Conservation (phyloP, 2,113 vertebrate genomes). For the Pelecanus crispus region DNA sequence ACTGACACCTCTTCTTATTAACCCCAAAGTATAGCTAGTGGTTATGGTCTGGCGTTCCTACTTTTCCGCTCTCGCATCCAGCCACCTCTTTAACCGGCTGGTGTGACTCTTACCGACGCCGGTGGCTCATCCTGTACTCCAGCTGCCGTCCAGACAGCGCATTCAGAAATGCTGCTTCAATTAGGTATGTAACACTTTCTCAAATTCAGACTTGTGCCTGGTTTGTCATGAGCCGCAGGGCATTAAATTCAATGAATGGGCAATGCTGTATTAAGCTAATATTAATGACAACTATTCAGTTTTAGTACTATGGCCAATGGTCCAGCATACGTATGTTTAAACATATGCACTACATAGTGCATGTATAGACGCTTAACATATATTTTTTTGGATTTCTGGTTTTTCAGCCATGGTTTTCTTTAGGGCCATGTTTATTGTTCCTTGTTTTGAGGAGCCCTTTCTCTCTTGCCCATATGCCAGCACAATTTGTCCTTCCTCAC, state of each 20-base stretch:
- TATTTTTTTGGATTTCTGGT: neutral
- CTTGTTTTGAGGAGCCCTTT: neutral
- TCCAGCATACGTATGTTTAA: neutral
- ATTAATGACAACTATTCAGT: neutral
- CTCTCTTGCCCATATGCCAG: neutral
- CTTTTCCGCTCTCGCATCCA: neutral
- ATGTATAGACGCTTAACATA: neutral
- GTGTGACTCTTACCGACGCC: neutral
- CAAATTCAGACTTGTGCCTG: neutral
- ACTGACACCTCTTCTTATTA: neutral
- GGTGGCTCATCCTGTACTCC: neutral
- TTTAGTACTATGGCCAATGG: neutral
- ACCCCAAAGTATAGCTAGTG: neutral
- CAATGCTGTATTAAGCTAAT: neutral
- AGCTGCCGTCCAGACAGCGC: neutral
- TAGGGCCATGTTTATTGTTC: neutral
- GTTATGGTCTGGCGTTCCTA: rapidly evolving
- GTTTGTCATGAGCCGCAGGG: rapidly evolving
- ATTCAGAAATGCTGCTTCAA: neutral
- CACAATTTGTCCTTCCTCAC: neutral
- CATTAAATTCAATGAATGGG: neutral
- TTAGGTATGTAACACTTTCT: neutral
- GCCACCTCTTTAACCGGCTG: neutral
- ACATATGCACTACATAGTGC: neutral
- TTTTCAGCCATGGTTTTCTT: neutral